Base-by-base conservation (phyloP, 1,140 invertebrate species). In the Tribolium castaneum region DNA sequence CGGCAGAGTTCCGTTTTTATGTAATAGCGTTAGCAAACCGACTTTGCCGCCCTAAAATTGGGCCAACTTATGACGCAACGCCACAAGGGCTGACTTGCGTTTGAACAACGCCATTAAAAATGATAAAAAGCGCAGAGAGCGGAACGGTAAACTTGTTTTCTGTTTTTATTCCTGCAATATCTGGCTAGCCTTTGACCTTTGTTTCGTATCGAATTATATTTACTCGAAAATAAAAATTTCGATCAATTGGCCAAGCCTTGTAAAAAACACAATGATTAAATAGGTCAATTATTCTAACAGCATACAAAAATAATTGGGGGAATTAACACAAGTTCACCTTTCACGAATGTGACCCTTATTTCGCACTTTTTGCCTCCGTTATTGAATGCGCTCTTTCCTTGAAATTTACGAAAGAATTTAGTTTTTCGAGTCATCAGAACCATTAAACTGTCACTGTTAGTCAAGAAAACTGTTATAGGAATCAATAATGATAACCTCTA, bases 341-440 rank as follows among this genome's bases (percentile, higher is more conserved):
- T 66, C 59, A 66, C 59, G 59, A 66, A n/a, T 66, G 59, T 66
- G 59, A 66, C 59, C 59, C 59, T 66, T 66, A 35, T 66, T 35
- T 66, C 9, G 30, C 35, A n/a, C 34, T 66, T 66, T 30, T 35
- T 30, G 54, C 13, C 5, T 66, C 9, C 16, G 25, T 66, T 66
- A 66, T 35, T 35, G 59, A 66, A 19, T 59, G 1, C n/a, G 6
- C 16, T 35, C 7, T 66, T 34, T 66, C 25, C 59, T 35, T 66
- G 59, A 66, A n/a, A 30, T 50, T 50, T 50, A 54, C 52, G 52
- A 13, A 59, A 59, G 19, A 59, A 59, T 22, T 59, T n/a, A 59
- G 54, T 59, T 59, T 59, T 59, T 66, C 7, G 30, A 66, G n/a
- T 35, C 59, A 13, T 34, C 45, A 12, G 13, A 66, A 66, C 59